Percentiles rank a stretch among this genome's conserved stretches.
Conservation (phyloP, 2,888 invertebrate genomes). For the Cistogaster globosa region DNA sequence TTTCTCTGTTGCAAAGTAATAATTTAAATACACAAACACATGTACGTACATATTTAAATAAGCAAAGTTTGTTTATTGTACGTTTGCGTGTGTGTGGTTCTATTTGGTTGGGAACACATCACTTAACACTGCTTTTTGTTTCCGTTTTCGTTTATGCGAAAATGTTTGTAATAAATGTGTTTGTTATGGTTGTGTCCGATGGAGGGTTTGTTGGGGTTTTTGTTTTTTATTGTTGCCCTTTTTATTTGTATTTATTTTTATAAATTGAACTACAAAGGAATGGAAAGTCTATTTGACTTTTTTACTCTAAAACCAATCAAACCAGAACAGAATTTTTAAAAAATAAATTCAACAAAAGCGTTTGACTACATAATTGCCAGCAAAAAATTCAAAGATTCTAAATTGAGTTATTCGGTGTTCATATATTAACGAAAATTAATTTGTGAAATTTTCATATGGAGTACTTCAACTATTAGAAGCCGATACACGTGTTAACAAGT, state of each 20-base stretch:
- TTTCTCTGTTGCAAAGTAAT: constrained; percentile 36
- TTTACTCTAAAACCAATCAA: too few species aligned
- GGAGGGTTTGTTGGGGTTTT: constrained; percentile 19
- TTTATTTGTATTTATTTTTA: constrained; percentile 28
- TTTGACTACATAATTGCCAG: background rate
- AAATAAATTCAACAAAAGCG: background rate
- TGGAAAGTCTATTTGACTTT: too few species aligned
- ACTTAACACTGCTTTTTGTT: constrained; percentile 41
- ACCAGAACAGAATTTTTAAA: too few species aligned
- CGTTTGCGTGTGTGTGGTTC: background rate
- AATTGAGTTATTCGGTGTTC: too few species aligned
- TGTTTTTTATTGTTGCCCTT: background rate
- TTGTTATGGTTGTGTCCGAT: background rate
- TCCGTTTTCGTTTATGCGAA: constrained; percentile 32
- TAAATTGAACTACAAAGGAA: background rate
- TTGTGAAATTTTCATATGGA: too few species aligned
- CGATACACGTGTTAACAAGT: too few species aligned
- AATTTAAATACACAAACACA: constrained; percentile 17
- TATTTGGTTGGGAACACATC: background rate
- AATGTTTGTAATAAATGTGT: constrained; percentile 12
- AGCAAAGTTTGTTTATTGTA: constrained; percentile 30
- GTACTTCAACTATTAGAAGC: too few species aligned
- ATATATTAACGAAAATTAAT: too few species aligned
- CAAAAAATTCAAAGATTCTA: too few species aligned
- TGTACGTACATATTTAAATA: too few species aligned